Base-by-base conservation (phyloP, 1,140 invertebrate genomes). In the Aphidius gifuensis region DNA sequence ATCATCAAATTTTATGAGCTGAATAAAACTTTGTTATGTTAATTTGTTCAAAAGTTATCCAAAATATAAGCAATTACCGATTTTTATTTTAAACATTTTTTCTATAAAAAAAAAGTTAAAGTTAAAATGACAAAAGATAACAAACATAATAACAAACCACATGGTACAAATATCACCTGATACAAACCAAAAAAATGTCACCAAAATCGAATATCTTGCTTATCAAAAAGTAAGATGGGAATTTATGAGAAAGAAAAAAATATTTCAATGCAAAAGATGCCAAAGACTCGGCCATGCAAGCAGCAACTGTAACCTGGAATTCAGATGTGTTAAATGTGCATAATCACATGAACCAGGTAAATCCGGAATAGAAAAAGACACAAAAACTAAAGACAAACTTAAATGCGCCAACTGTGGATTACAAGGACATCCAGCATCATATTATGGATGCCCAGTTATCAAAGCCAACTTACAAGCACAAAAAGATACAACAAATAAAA, bases 251-350 rank as follows among this genome's bases (percentile, higher is more conserved):
- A 50, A 58, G 39, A 53, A 40, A 11, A 48, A 45, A 9, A 43
- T 62, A 1, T 62, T 48, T 21, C 61, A 62, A 45, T 62, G 61
- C 32, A 44, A 42, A 62, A 50, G 40, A 47, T 62, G 55, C 40
- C 61, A 62, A 45, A 47, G 61, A 21, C 45, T 58, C 2, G 55
- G 47, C n/a, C 54, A 48, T 53, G 42, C 51, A 39, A 54, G 58
- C 11, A 44, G 55, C 47, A 62, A 57, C 7, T 54, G 57, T 48
- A 32, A 40, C 23, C 9, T 58, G 11, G 32, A 11, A 9, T 60
- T 58, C 42, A 39, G 58, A 45, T 57, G 39, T 21, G 53, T 54
- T 16, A 67, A 62, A 46, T 65, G 49, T 32, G 46, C 62, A 50
- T 9, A 59, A 46, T 23, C 43, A 5, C 46, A 61, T 9, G 53